These are phyloP conservation scores for Todiramphus saurophagus DNA, from an alignment of 2,113 vertebrate genomes.

Conservation along the genomic window DNA sequence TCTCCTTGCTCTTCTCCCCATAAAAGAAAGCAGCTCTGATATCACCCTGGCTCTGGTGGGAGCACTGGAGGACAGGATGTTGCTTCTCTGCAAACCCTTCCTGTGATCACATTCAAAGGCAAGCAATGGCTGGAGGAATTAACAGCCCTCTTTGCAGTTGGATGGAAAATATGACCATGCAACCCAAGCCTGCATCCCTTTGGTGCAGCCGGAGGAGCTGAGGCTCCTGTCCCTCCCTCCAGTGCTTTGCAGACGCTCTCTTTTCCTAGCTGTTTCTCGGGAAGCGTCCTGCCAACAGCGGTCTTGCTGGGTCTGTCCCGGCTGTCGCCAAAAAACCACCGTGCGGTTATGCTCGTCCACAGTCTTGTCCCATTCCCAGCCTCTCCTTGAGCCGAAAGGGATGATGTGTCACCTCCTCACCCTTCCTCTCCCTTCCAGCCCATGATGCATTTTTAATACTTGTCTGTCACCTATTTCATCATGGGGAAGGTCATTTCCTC, in stretches of 20 bases:
- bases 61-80: not conserved
- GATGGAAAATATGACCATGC: constrained; percentile 47
- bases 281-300: not conserved
- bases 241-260: not conserved
- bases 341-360: rapidly evolving
- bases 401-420: not conserved
- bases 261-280: not conserved
- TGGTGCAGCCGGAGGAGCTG: not conserved
- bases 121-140: not conserved
- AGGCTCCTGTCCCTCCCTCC: not conserved
- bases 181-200: not conserved
- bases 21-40: not conserved
- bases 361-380: not conserved
- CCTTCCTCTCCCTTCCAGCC: not conserved
- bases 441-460: not conserved
- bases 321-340: not conserved
- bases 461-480: not conserved
- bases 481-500: not conserved
- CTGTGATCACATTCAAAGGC: not conserved
- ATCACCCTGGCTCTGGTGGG: not conserved
- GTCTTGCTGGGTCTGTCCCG: rapidly evolving
- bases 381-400: not conserved
- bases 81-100: not conserved
- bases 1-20: not conserved
- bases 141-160: not conserved